phyloP scores from a whole-genome alignment of 2,888 invertebrate genomes.

The Agriopis marginaria region DNA sequence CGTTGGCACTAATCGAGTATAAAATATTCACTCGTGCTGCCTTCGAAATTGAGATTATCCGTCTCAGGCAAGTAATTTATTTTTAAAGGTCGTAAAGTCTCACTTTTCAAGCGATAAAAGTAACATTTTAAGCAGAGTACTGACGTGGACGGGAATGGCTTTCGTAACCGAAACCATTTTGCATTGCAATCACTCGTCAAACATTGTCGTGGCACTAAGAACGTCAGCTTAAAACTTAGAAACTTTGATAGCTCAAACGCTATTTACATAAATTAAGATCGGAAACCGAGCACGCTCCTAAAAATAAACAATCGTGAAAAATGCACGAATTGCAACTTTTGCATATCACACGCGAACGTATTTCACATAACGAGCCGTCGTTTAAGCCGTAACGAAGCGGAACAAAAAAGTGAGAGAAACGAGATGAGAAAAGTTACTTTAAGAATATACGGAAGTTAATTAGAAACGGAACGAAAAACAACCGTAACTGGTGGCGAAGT shows the following conservation, averaged over 20 bases:
- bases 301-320: conserved; percentile 72
- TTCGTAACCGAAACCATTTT: conserved; percentile 62
- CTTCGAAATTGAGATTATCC: conserved; percentile 72
- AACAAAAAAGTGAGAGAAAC: conserved; percentile 71
- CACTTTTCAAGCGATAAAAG: conserved; percentile 82
- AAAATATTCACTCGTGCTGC: conserved; percentile 75
- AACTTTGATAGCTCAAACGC: conserved; percentile 63
- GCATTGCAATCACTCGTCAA: conserved; percentile 74
- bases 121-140: conserved; percentile 80
- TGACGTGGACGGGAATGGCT: conserved; percentile 65
- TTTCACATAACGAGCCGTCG: conserved; percentile 75
- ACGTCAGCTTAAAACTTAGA: conserved; percentile 55
- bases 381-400: conserved; percentile 64
- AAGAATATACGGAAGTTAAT: conserved; percentile 86
- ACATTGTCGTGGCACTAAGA: conserved; percentile 74
- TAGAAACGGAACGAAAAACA: conserved; percentile 86
- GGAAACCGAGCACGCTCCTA: conserved; percentile 63
- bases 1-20: conserved; percentile 67
- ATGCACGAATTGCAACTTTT: conserved; percentile 68
- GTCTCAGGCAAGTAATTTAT: conserved; percentile 77
- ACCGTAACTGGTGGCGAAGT: conserved; percentile 87
- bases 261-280: conserved; percentile 71
- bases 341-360: conserved; percentile 77
- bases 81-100: conserved; percentile 84
- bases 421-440: conserved; percentile 86